Evolutionary conservation across 2,888 invertebrate genomes (phyloP).

Genomic region (Caenorhabditis afra): DNA sequence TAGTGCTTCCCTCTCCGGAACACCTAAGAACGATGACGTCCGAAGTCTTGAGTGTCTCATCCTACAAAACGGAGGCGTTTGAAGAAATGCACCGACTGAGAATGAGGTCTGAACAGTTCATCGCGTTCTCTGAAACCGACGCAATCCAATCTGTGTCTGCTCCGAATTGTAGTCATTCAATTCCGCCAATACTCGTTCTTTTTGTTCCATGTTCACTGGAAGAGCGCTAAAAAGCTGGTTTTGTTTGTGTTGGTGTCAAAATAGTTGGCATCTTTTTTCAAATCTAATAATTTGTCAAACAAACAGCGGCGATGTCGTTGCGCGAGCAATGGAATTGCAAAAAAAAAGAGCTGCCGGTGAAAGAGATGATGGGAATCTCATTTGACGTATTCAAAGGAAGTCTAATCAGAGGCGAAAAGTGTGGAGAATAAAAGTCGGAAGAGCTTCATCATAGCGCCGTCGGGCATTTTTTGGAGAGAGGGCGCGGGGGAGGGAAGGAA

Average conservation of each 20-base stretch:
- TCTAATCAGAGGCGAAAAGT: constrained; percentile 31
- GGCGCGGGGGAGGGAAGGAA: background rate
- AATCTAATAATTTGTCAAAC: constrained; percentile 45
- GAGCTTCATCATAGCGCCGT: constrained; percentile 28
- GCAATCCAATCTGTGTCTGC: constrained; percentile 7
- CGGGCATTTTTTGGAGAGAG: constrained; percentile 47
- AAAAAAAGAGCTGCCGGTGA: background rate
- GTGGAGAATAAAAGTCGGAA: background rate
- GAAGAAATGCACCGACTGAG: too few relatives aligned
- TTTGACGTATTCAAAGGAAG: constrained; percentile 11
- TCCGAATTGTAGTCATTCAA: constrained; percentile 53
- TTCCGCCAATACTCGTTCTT: constrained; percentile 20
- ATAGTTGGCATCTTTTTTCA: constrained; percentile 35
- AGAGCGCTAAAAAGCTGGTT: background rate
- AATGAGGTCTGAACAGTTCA: too few relatives aligned
- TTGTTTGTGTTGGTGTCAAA: constrained; percentile 38
- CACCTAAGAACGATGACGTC: constrained; percentile 1
- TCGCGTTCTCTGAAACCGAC: background rate
- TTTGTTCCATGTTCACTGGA: constrained; percentile 18
- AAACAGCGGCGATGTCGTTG: constrained; percentile 7
- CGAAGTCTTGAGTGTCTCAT: background rate
- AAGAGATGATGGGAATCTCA: constrained; percentile 32
- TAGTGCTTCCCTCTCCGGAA: constrained; percentile 3
- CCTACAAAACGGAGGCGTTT: constrained; percentile 4
- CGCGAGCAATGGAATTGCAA: too few relatives aligned